phyloP scores from a whole-genome alignment of 1,140 invertebrate species.

The Himalopsyche phryganea region DNA sequence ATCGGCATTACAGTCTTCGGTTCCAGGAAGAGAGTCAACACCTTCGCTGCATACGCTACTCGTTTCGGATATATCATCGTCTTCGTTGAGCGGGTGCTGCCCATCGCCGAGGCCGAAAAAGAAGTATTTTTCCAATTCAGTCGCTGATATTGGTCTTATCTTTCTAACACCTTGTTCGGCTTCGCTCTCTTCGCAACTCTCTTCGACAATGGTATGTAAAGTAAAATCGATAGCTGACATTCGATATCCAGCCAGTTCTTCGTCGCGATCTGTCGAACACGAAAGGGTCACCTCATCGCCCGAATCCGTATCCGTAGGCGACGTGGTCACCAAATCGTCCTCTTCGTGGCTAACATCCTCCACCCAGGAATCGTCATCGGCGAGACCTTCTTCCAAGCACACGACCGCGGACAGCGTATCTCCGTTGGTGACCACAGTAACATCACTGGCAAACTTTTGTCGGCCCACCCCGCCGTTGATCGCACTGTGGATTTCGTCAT shows the following conservation, averaged over 20 bases:
- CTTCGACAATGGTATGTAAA: slow-evolving; percentile 89
- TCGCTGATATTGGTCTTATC: slow-evolving; percentile 64
- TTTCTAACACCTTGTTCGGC: slow-evolving; percentile 61
- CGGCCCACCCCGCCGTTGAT: slow-evolving; percentile 34
- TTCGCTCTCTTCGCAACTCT: slow-evolving; percentile 89
- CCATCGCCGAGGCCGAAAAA: slow-evolving; percentile 79
- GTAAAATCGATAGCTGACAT: slow-evolving; percentile 82
- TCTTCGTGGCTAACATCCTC: slow-evolving; percentile 77
- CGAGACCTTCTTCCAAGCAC: slow-evolving; percentile 77
- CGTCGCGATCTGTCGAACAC: slow-evolving; percentile 64
- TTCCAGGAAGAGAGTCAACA: slow-evolving; percentile 61
- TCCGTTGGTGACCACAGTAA: slow-evolving; percentile 61
- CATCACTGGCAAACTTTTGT: slow-evolving; percentile 40
- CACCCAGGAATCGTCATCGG: slow-evolving; percentile 85
- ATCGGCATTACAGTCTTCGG: slow-evolving; percentile 52
- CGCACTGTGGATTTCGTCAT: slow-evolving; percentile 43
- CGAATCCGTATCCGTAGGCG: slow-evolving; percentile 58
- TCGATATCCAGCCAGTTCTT: slow-evolving; percentile 77
- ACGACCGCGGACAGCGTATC: slow-evolving; percentile 65
- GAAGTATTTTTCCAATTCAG: slow-evolving; percentile 89
- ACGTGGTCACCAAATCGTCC: slow-evolving; percentile 55
- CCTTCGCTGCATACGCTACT: slow-evolving; percentile 84
- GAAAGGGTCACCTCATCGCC: slow-evolving; percentile 54
- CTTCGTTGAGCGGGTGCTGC: slow-evolving; percentile 49
- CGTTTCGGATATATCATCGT: slow-evolving; percentile 79